Base-by-base conservation (phyloP, 2,113 vertebrate species). In the Megaleporinus macrocephalus region DNA sequence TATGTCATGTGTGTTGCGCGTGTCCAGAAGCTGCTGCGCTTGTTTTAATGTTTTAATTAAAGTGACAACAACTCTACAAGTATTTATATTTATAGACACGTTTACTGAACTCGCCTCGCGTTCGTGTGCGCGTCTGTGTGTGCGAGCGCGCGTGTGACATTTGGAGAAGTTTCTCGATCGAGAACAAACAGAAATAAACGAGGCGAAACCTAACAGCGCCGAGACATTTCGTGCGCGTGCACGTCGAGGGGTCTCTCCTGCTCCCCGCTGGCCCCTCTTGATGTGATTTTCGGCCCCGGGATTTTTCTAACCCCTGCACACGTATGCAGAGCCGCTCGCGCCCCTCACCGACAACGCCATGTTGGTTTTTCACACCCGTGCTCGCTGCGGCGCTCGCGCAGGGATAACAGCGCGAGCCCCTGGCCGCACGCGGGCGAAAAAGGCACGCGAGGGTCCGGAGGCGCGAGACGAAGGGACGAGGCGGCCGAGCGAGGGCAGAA, bases 301-400 rank as follows among this genome's bases (percentile, higher is more conserved):
- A 89, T 81, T 86, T 89, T 24, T 26, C 20, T 86, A 89, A 76
- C 82, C 91, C 93, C 89, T 93, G 93, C 94, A 93, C 93, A 95
- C 94, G 94, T 95, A 94, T 92, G 94, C 94, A 94, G 84, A 90
- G 87, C 91, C 90, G 61, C 84, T 89, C 90, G 93, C 88, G 90
- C 83, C 89, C 88, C 86, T 84, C 61, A 68, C 73, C 83, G 82
- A 85, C 90, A 89, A 83, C 95, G 96, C 96, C 96, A 96, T 97
- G 95, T 97, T 97, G 96, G 86, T 94, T 94, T 92, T 90, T 84
- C 36, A 83, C 57, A 61, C 53, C 53, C 53, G 53, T 22, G 53
- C 14, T 55, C 20, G 16, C 18, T 5, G 53, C 20, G 18, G 20
- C 53, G 53, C 53, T 55, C 53, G 53, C 53, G 53, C 53, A 55